Conservation (phyloP, 2,113 vertebrate species). For the Perca flavescens region DNA sequence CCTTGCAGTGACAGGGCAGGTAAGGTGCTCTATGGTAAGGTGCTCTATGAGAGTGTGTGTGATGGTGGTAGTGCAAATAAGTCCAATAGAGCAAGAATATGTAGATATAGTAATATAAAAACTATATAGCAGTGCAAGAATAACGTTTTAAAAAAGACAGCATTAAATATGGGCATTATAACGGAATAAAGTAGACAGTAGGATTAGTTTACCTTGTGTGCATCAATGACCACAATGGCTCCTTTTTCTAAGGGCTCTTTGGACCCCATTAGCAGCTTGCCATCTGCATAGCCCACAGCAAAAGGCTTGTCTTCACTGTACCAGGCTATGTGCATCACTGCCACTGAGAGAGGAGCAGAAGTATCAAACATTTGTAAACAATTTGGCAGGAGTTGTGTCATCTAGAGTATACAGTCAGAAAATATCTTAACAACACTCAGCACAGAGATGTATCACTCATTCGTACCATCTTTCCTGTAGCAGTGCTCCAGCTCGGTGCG, state of each 20-base stretch:
- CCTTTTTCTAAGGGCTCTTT: conserved; percentile 92
- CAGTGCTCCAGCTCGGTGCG: conserved; percentile 94
- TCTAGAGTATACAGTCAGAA: not conserved
- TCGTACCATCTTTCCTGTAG: conserved; percentile 94
- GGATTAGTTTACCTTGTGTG: conserved; percentile 88
- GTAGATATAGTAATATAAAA: too few species aligned
- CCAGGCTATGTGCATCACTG: conserved; percentile 95
- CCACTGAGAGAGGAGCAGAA: conserved; percentile 81
- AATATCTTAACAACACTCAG: not conserved
- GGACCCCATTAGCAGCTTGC: conserved; percentile 92
- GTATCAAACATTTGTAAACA: not conserved
- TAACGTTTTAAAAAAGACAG: too few species aligned
- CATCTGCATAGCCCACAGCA: conserved; percentile 95
- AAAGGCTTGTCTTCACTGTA: conserved; percentile 95
- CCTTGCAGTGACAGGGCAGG: too few species aligned
- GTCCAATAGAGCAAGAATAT: too few species aligned
- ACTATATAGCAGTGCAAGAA: too few species aligned
- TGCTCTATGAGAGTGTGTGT: too few species aligned
- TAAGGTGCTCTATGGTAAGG: too few species aligned
- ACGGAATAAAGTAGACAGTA: too few species aligned
- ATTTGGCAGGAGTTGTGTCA: not conserved
- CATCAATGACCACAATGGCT: conserved; percentile 92
- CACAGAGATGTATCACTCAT: not conserved
- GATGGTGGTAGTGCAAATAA: too few species aligned
- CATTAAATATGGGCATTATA: too few species aligned